Evolutionary conservation across 2,797 vertebrate genomes (phyloP), one percentile per base, ranked within the genome.

Genomic region (Pseudochaenichthys georgianus): DNA sequence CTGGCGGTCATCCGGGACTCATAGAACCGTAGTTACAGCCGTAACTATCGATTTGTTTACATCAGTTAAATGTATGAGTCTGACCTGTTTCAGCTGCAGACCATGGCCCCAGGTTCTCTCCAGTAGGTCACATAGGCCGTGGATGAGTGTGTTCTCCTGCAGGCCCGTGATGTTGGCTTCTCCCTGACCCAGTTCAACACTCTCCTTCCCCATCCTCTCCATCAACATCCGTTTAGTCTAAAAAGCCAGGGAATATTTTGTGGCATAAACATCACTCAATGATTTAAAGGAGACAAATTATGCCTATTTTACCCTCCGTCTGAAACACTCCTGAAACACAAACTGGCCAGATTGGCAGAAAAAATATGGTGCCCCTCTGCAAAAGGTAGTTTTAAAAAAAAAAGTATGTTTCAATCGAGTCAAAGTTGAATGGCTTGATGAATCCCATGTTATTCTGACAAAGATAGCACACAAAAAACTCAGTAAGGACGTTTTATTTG

Each of bases 61-160:
- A 48, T 59, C 46, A 45, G 23, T 31, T 34, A 51, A 42, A 15
- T 71, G 6, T 9, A 60, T 6, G 54, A 43, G 69, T 78, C 87
- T 88, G 87, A 99, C 98, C 98, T 99, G 98, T 89, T 99, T 99
- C 82, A 98, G 90, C 81, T 96, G 97, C 76, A 99, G 94, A 19
- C 97, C 98, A 0, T 99, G 98, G 87, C 97, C 99, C 98, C 98
- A 99, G 88, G 98, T 98, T 85, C 98, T 97, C 94, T 99, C 98
- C 74, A 99, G 94, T 2, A 99, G 95, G 90, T 99, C 97, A 84
- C 98, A 99, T 79, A 99, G 95, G 63, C 97, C 97, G 48, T 97
- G 96, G 53, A 99, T 99, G 79, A 99, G 93, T 0, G 97, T 98
- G 86, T 97, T 99, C 89, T 99, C 98, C 87, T 99, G 98, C 81